A percentile compares a stretch with the other conserved stretches of the same genome.
phyloP scores from a whole-genome alignment of 2,888 invertebrate genomes.

The Pterostichus madidus region DNA sequence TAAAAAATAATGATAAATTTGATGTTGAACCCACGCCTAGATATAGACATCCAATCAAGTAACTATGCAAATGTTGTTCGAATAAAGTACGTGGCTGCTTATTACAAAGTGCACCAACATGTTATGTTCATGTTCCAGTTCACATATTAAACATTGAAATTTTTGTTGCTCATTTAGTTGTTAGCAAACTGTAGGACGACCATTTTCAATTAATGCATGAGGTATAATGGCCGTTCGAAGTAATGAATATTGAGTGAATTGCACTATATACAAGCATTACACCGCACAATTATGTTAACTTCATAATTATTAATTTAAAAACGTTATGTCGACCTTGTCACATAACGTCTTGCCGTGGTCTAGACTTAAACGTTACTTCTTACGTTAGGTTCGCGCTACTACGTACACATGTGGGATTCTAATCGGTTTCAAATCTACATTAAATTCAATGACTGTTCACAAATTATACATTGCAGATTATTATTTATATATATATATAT shows the following conservation, averaged over 20 bases:
- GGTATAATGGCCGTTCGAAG: constrained; percentile 55
- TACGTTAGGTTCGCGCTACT: background rate
- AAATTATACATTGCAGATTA: constrained; percentile 24
- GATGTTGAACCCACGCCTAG: constrained; percentile 51
- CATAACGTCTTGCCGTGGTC: constrained; percentile 38
- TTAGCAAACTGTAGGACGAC: constrained; percentile 62
- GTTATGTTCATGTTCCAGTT: constrained; percentile 48
- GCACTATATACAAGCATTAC: constrained; percentile 65
- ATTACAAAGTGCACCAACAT: constrained; percentile 56
- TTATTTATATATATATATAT: background rate
- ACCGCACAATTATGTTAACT: constrained; percentile 64
- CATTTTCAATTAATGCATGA: constrained; percentile 64
- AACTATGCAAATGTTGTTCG: constrained; percentile 52
- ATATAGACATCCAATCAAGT: constrained; percentile 55
- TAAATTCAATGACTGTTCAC: background rate
- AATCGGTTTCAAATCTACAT: constrained; percentile 37
- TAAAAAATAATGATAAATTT: constrained; percentile 40
- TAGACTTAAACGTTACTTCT: constrained; percentile 19
- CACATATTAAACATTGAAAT: constrained; percentile 61
- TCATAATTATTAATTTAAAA: constrained; percentile 66
- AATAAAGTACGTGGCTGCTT: constrained; percentile 52
- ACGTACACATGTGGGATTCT: constrained; percentile 33
- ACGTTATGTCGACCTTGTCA: constrained; percentile 53
- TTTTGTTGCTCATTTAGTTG: constrained; percentile 61
- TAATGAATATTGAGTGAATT: constrained; percentile 67